phyloP scores from a whole-genome alignment of 2,888 invertebrate genomes.

The Dynastes maya region DNA sequence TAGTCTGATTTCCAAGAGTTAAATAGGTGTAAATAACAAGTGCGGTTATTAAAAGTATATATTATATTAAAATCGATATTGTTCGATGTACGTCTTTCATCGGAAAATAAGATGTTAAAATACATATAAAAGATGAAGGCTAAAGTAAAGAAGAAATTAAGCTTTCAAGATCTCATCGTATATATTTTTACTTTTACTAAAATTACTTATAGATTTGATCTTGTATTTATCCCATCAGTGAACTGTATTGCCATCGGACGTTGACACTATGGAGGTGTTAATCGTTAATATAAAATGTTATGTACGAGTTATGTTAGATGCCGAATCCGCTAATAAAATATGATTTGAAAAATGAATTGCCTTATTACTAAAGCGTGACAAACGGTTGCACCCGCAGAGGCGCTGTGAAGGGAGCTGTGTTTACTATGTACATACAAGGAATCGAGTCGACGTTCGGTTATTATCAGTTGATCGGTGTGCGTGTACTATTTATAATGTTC shows the following conservation, averaged over 20 bases:
- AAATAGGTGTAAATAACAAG: conserved; percentile 3
- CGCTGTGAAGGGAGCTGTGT: too few relatives aligned
- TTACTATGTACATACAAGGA: too few relatives aligned
- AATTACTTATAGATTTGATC: conserved; percentile 17
- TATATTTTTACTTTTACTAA: conserved; percentile 21
- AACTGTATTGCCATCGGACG: conserved; percentile 7
- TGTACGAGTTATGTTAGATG: conserved; percentile 24
- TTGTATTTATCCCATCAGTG: neutral
- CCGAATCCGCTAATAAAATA: conserved; percentile 36
- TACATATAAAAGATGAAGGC: neutral
- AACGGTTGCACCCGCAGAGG: too few relatives aligned
- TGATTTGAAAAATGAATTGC: neutral
- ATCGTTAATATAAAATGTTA: conserved; percentile 4
- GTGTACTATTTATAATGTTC: too few relatives aligned
- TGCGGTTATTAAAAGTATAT: neutral
- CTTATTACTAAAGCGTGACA: neutral
- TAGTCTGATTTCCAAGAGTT: neutral
- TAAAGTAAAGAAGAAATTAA: conserved; percentile 4
- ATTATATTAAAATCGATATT: conserved; percentile 12
- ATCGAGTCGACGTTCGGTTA: too few relatives aligned
- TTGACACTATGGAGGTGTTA: conserved; percentile 14
- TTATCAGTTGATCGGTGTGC: too few relatives aligned
- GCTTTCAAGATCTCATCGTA: conserved; percentile 24
- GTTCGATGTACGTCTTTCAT: conserved; percentile 16
- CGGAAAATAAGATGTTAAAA: neutral